Evolutionary conservation across 2,888 invertebrate genomes (phyloP), one percentile per base, ranked within the genome.

Genomic region (Neria commutata): DNA sequence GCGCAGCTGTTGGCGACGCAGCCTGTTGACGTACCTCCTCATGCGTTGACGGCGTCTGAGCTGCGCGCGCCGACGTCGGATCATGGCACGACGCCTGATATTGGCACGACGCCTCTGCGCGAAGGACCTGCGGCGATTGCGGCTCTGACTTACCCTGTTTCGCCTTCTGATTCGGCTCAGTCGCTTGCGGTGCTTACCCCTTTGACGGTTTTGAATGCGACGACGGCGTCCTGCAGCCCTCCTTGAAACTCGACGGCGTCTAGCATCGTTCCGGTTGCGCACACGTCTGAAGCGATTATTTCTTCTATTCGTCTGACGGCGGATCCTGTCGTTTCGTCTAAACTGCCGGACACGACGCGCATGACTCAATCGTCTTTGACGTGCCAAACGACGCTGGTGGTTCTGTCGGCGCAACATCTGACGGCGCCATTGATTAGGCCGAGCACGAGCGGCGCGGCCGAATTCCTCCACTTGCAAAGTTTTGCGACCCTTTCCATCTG

Each of bases 91-190:
- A 17, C 49, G 29, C n/a, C 10, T 2, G 17, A 33, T 33, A 16
- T 2, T 47, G 19, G 45, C 1, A 21, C 45, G 47, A 47, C 47
- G 47, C n/a, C 6, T 47, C n/a, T 11, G 2, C 14, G 47, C 23
- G 3, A 21, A 3, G 11, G 24, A 25, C 14, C 5, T 23, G 19
- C 47, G 47, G n/a, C n/a, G n/a, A 23, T 16, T n/a, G 25, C 17
- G 16, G 8, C 14, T 40, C 17, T 19, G 40, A 8, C 19, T 40
- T 2, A 34, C 14, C 34, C 34, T 34, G 40, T 40, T 40, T 8
- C 40, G 40, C 6, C 16, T 40, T 16, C n/a, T n/a, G 33, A 56
- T 59, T 1, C 42, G 16, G 26, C 67, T 69, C 11, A 70, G 61
- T 16, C 26, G 21, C 16, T 70, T 62, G 57, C 29, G 29, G 11